These are phyloP conservation scores for Galleria mellonella DNA, from an alignment of 1,140 invertebrate genomes.

Conservation along the genomic window DNA sequence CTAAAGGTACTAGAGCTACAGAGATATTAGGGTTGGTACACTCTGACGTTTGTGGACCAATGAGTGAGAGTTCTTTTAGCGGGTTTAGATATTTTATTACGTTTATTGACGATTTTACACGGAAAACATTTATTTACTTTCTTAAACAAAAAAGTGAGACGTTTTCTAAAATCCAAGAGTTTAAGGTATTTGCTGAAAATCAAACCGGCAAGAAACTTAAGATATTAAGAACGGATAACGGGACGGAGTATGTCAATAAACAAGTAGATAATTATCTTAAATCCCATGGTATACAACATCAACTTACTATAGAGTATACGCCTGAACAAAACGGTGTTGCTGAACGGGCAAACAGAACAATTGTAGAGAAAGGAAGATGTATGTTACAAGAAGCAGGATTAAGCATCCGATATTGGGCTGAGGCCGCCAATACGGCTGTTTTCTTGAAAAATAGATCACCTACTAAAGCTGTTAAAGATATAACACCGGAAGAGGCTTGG, in stretches of 20 bases:
- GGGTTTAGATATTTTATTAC: not conserved
- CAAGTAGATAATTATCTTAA: too few species aligned
- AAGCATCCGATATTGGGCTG: constrained; percentile 39
- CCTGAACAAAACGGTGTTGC: constrained; percentile 13
- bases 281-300: constrained; percentile 3
- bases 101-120: not conserved
- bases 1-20: too few species aligned
- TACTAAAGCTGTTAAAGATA: not conserved
- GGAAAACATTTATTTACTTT: not conserved
- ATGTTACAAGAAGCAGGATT: constrained; percentile 34
- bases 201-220: constrained; percentile 7
- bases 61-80: too few species aligned
- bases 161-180: constrained; percentile 5
- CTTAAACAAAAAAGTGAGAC: not conserved
- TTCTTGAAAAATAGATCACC: constrained; percentile 36
- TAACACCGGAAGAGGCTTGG: constrained; percentile 1
- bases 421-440: constrained; percentile 40
- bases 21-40: too few species aligned
- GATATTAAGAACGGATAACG: constrained; percentile 3
- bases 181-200: constrained; percentile 16
- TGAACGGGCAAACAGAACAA: constrained; percentile 28
- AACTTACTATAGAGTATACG: not conserved
- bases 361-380: constrained; percentile 4
- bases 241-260: too few species aligned
- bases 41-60: too few species aligned